phyloP scores from a whole-genome alignment of 2,888 invertebrate species.

The Cheilosia variabilis region DNA sequence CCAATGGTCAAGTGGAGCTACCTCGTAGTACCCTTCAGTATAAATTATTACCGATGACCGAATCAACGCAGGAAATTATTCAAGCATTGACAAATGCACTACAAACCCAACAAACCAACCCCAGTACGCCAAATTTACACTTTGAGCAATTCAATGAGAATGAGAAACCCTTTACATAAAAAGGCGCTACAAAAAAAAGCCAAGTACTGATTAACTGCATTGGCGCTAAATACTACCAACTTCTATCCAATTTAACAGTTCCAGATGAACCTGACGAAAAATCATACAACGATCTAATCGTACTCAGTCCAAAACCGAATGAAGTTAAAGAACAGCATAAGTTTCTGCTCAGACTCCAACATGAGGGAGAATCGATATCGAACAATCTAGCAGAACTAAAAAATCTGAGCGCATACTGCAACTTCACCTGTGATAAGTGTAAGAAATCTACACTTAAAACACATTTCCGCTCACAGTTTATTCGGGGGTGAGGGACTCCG shows the following conservation, averaged over 20 bases:
- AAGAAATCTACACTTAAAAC: not conserved
- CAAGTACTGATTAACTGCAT: slow-evolving; percentile 13
- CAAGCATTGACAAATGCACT: slow-evolving; percentile 5
- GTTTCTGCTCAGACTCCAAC: slow-evolving; percentile 21
- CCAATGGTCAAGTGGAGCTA: too few species aligned
- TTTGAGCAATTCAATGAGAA: slow-evolving; percentile 17
- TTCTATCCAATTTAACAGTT: slow-evolving; percentile 6
- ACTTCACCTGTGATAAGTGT: not conserved
- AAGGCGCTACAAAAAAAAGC: slow-evolving; percentile 13
- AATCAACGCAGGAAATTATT: not conserved
- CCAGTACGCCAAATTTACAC: not conserved
- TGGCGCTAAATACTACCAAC: too few species aligned
- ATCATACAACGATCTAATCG: slow-evolving; percentile 26
- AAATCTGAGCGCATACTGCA: not conserved
- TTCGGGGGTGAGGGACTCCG: too few species aligned
- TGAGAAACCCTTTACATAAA: slow-evolving; percentile 24
- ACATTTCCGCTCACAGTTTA: too few species aligned
- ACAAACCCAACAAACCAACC: not conserved
- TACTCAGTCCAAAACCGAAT: slow-evolving; percentile 1
- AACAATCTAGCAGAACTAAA: not conserved
- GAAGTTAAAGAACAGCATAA: slow-evolving; percentile 18
- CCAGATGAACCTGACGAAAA: slow-evolving; percentile 24
- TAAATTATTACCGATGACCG: not conserved
- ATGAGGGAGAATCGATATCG: not conserved
- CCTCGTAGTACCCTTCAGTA: too few species aligned